phyloP scores from a whole-genome alignment of 2,888 invertebrate species.

The Vandiemenella viatica region DNA sequence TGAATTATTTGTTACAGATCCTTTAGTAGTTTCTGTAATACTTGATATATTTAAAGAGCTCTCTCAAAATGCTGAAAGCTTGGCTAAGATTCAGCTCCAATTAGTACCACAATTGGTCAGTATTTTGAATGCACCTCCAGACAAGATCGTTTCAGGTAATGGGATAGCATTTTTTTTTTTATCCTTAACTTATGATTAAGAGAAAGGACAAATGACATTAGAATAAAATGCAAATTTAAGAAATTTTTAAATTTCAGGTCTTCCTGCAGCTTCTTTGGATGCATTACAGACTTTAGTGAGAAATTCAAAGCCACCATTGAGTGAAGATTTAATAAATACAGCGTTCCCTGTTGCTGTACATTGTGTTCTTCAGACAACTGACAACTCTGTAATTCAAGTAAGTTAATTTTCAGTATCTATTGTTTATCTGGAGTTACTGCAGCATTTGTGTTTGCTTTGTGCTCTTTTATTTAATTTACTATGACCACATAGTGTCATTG shows the following conservation, averaged over 20 bases:
- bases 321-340: conserved; percentile 38
- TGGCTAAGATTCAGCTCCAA: conserved; percentile 42
- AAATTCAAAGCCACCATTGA: conserved; percentile 42
- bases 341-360: conserved; percentile 51
- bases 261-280: conserved; percentile 42
- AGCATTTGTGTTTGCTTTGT: too few relatives aligned
- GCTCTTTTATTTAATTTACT: too few relatives aligned
- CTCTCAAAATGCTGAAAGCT: conserved; percentile 41
- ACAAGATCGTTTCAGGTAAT: conserved; percentile 30
- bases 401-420: too few relatives aligned
- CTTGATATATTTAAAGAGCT: conserved; percentile 48
- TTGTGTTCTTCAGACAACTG: conserved; percentile 46
- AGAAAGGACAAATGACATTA: too few relatives aligned
- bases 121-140: conserved; percentile 34
- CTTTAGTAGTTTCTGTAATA: conserved; percentile 41
- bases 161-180: too few relatives aligned
- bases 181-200: too few relatives aligned
- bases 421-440: too few relatives aligned
- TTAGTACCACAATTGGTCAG: conserved; percentile 49
- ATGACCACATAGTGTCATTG: too few relatives aligned
- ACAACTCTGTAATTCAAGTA: conserved; percentile 44
- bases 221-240: too few relatives aligned
- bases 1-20: conserved; percentile 36
- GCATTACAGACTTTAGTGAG: conserved; percentile 47
- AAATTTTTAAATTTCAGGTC: conserved; percentile 22